A percentile compares a stretch with the other conserved stretches of the same genome.
Evolutionary conservation across 2,113 vertebrate genomes (phyloP).

Genomic region (Clarias macrocephalus): DNA sequence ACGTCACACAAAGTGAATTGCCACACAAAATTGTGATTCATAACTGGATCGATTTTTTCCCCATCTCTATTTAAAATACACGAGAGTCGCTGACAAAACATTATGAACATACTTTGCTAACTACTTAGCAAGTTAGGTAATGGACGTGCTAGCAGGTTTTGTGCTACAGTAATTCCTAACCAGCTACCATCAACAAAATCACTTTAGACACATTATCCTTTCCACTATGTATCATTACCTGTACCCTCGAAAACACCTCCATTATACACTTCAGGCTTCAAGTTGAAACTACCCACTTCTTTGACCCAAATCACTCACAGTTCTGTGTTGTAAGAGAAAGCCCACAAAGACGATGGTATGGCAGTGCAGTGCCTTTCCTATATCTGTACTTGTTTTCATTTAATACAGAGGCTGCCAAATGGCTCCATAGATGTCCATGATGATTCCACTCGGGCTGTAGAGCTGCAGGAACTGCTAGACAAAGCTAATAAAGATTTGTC

Average conservation of each 20-base stretch:
- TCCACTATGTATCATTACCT: neutral
- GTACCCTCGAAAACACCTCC: neutral
- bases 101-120: neutral
- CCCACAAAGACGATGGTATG: neutral
- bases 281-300: neutral
- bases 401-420: constrained; percentile 75
- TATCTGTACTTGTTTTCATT: neutral
- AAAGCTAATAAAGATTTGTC: constrained; percentile 89
- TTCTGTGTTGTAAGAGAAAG: neutral
- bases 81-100: neutral
- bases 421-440: constrained; percentile 84
- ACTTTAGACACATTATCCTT: neutral
- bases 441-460: constrained; percentile 75
- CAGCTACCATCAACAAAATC: neutral
- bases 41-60: too few species aligned
- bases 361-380: constrained; percentile 25
- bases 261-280: neutral
- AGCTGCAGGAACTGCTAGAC: constrained; percentile 91
- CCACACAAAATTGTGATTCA: too few species aligned
- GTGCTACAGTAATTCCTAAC: too few species aligned
- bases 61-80: neutral
- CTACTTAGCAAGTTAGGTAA: neutral
- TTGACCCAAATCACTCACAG: neutral
- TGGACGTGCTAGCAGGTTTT: neutral
- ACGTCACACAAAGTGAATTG: too few species aligned